Conservation (phyloP, 1,140 invertebrate species). For the Orius insidiosus region DNA sequence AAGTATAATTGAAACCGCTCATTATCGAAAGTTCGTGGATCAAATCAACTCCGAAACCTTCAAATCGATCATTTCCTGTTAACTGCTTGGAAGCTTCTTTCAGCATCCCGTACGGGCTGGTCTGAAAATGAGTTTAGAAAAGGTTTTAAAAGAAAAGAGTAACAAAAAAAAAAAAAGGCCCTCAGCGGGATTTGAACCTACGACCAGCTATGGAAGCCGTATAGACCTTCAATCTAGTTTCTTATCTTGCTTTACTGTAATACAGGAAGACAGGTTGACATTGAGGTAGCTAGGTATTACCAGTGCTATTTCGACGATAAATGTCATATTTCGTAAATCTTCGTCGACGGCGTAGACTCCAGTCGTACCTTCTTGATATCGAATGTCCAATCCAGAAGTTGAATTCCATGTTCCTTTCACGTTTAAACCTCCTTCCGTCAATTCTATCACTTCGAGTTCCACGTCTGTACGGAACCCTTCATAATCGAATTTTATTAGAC, state of each 20-base stretch:
- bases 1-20: constrained; percentile 76
- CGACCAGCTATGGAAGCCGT: no score
- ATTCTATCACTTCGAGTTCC: constrained; percentile 56
- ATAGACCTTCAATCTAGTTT: no score
- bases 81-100: constrained; percentile 52
- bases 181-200: no score
- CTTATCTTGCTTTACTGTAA: no score
- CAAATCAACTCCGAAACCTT: constrained; percentile 67
- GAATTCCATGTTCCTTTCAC: constrained; percentile 49
- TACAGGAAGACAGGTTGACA: no score
- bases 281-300: no score
- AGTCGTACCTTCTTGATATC: neutral
- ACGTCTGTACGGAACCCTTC: constrained; percentile 68
- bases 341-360: neutral
- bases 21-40: constrained; percentile 54
- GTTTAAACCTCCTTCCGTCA: constrained; percentile 42
- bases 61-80: constrained; percentile 60
- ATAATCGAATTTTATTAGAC: constrained; percentile 66
- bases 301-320: constrained; percentile 67
- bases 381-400: constrained; percentile 15
- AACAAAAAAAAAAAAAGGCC: no score
- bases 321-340: constrained; percentile 63
- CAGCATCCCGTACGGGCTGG: constrained; percentile 78
- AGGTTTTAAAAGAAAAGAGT: no score
- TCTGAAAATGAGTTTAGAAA: no score